These are phyloP conservation scores for Catocala fraxini DNA, from an alignment of 2,888 invertebrate species.

Conservation along the genomic window DNA sequence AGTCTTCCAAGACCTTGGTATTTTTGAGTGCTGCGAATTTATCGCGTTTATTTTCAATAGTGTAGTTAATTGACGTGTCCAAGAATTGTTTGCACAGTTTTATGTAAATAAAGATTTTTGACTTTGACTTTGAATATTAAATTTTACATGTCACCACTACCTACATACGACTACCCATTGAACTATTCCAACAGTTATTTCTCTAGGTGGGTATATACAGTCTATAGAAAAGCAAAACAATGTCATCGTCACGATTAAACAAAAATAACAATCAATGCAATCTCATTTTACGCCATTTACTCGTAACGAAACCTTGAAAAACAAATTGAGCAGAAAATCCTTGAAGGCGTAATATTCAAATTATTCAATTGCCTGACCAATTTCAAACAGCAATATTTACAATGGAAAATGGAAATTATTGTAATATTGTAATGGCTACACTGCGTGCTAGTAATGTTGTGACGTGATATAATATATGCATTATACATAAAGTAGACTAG, in stretches of 20 bases:
- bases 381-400: slow-evolving; percentile 26
- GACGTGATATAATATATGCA: neutral
- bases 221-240: neutral
- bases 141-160: too few species aligned
- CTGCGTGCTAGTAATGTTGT: slow-evolving; percentile 21
- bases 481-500: too few species aligned
- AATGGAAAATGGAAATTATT: slow-evolving; percentile 30
- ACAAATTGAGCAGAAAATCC: slow-evolving; percentile 14
- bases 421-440: slow-evolving; percentile 16
- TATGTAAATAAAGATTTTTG: too few species aligned
- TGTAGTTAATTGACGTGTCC: too few species aligned
- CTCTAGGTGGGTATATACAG: too few species aligned
- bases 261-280: neutral
- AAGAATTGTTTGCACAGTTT: too few species aligned
- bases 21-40: too few species aligned
- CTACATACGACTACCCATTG: too few species aligned
- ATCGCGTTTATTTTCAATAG: too few species aligned
- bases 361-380: slow-evolving; percentile 34
- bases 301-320: slow-evolving; percentile 18
- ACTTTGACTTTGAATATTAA: too few species aligned
- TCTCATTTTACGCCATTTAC: slow-evolving; percentile 16
- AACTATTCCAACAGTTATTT: too few species aligned
- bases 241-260: neutral
- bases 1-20: too few species aligned
- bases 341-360: slow-evolving; percentile 21